phyloP scores from a whole-genome alignment of 2,888 invertebrate species.

The Acronicta alni region DNA sequence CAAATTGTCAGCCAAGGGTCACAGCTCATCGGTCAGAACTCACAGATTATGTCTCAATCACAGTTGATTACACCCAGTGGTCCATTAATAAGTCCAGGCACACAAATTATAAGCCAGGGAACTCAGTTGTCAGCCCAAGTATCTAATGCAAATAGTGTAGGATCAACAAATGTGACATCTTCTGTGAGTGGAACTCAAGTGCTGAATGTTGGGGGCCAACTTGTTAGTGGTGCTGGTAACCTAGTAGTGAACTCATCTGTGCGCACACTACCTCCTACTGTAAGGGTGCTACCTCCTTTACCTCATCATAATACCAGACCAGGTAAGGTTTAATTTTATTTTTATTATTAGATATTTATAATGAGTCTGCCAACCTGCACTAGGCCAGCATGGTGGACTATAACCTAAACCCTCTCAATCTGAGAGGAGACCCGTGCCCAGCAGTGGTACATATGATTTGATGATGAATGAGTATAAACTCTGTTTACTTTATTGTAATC shows the following conservation, averaged over 20 bases:
- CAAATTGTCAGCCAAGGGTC: constrained; percentile 84
- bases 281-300: constrained; percentile 81
- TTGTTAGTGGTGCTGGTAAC: constrained; percentile 75
- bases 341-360: too few relatives aligned
- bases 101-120: constrained; percentile 86
- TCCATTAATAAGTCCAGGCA: constrained; percentile 79
- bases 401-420: too few relatives aligned
- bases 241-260: constrained; percentile 82
- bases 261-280: constrained; percentile 80
- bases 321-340: constrained; percentile 63
- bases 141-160: constrained; percentile 69
- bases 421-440: too few relatives aligned
- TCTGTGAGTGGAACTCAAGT: constrained; percentile 75
- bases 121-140: constrained; percentile 80
- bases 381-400: too few relatives aligned
- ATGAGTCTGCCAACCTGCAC: too few relatives aligned
- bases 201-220: constrained; percentile 79
- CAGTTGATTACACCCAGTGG: constrained; percentile 78
- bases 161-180: constrained; percentile 65
- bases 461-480: too few relatives aligned
- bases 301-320: constrained; percentile 81
- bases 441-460: too few relatives aligned
- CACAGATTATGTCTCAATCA: constrained; percentile 81
- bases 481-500: too few relatives aligned
- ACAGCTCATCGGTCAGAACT: constrained; percentile 78